phyloP scores from a whole-genome alignment of 2,888 invertebrate species.

The Mallateleia sp. region DNA sequence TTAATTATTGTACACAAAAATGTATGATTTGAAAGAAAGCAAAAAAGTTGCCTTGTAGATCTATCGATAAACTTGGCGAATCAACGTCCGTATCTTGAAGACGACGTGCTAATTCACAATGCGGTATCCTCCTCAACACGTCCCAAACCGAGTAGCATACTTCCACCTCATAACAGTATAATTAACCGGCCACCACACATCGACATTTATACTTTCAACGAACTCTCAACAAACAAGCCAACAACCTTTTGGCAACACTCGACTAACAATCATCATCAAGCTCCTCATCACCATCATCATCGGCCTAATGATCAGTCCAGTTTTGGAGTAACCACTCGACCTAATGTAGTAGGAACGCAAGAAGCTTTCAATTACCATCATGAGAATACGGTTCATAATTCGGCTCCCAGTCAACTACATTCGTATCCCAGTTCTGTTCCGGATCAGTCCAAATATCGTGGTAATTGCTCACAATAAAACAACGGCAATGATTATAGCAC shows the following conservation, averaged over 20 bases:
- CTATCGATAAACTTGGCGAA: conserved; percentile 88
- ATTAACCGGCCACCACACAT: conserved; percentile 79
- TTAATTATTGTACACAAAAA: too few species aligned
- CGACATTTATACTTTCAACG: conserved; percentile 68
- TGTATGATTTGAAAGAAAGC: conserved; percentile 46
- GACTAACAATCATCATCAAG: conserved; percentile 62
- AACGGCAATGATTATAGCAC: conserved; percentile 46
- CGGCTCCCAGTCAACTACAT: conserved; percentile 86
- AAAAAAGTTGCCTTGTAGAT: conserved; percentile 82
- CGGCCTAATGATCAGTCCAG: conserved; percentile 78
- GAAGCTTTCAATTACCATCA: conserved; percentile 84
- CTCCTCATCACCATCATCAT: conserved; percentile 71
- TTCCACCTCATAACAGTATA: conserved; percentile 87
- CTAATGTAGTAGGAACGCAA: conserved; percentile 64
- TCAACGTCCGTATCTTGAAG: conserved; percentile 89
- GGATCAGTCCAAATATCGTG: conserved; percentile 87
- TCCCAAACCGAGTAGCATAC: conserved; percentile 90
- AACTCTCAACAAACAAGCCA: conserved; percentile 60
- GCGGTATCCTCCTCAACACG: conserved; percentile 81
- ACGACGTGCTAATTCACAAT: conserved; percentile 89
- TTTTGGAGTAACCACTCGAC: conserved; percentile 73
- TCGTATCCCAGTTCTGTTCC: conserved; percentile 86
- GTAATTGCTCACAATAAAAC: conserved; percentile 85
- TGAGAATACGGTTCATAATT: conserved; percentile 86
- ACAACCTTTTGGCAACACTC: conserved; percentile 68